A percentile compares a stretch with the other conserved stretches of the same genome.
Evolutionary conservation across 1,140 invertebrate genomes (phyloP).

Genomic region (Drosophila bocki): DNA sequence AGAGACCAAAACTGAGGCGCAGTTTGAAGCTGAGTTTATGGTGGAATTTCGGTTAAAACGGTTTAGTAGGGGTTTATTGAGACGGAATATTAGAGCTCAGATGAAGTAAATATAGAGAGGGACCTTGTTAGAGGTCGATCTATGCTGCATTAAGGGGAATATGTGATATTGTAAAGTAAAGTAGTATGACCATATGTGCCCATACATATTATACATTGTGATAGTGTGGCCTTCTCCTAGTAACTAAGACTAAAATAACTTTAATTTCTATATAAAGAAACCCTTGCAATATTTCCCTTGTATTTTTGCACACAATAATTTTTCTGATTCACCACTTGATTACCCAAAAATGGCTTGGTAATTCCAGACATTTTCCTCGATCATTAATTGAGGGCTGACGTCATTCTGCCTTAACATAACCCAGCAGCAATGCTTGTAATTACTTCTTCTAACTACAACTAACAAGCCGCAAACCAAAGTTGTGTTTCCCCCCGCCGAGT

Average conservation of each 20-base stretch:
- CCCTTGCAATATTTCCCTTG: no score
- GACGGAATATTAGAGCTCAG: background rate
- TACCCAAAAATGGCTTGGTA: constrained; percentile 24
- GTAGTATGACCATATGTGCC: background rate
- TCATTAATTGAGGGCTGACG: constrained; percentile 45
- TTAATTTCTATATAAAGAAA: background rate
- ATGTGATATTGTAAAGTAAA: no score
- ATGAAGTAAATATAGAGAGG: background rate
- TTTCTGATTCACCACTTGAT: constrained; percentile 32
- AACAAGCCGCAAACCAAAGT: constrained; percentile 43
- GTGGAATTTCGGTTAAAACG: background rate
- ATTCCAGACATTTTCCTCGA: constrained; percentile 19
- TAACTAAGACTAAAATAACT: background rate
- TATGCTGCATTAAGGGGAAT: background rate
- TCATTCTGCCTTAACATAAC: constrained; percentile 14
- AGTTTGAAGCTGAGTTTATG: background rate
- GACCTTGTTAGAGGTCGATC: background rate
- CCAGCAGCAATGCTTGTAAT: constrained; percentile 32
- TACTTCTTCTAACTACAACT: constrained; percentile 39
- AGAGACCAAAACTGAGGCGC: constrained; percentile 11
- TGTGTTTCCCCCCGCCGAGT: constrained; percentile 21
- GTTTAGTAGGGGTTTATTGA: background rate
- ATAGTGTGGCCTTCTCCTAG: background rate
- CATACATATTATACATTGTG: background rate
- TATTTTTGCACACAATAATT: constrained; percentile 5